Conservation (phyloP, 2,888 invertebrate genomes). For the Tenthredo notha region DNA sequence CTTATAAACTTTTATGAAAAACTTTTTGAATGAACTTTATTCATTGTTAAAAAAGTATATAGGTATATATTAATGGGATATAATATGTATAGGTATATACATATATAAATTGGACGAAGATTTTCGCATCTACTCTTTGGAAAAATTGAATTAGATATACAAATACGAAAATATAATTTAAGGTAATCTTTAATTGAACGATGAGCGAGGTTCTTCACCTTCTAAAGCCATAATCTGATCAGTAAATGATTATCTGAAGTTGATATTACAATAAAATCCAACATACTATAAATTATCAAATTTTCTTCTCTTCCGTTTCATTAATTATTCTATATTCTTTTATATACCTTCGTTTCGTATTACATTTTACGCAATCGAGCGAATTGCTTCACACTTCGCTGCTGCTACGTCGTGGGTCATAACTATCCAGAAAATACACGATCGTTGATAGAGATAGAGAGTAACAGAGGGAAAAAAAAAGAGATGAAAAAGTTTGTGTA, state of each 20-base stretch:
- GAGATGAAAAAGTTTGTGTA: background rate
- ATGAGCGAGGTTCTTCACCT: background rate
- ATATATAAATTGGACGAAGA: background rate
- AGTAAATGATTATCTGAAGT: background rate
- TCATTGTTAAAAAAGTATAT: background rate
- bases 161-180: background rate
- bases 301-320: background rate
- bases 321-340: background rate
- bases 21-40: background rate
- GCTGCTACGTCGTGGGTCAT: background rate
- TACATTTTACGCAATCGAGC: slow-evolving; percentile 16
- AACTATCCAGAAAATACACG: background rate
- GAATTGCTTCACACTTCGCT: slow-evolving; percentile 18
- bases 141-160: background rate
- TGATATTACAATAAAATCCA: background rate
- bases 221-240: background rate
- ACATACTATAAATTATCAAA: background rate
- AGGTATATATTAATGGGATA: background rate
- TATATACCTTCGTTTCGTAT: background rate
- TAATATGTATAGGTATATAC: too few species aligned
- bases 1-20: slow-evolving; percentile 8
- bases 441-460: background rate
- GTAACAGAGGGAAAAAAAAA: background rate
- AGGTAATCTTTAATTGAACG: background rate
- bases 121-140: background rate